Conservation (phyloP, 1,140 invertebrate genomes). For the Pseudomyrmex sp. region DNA sequence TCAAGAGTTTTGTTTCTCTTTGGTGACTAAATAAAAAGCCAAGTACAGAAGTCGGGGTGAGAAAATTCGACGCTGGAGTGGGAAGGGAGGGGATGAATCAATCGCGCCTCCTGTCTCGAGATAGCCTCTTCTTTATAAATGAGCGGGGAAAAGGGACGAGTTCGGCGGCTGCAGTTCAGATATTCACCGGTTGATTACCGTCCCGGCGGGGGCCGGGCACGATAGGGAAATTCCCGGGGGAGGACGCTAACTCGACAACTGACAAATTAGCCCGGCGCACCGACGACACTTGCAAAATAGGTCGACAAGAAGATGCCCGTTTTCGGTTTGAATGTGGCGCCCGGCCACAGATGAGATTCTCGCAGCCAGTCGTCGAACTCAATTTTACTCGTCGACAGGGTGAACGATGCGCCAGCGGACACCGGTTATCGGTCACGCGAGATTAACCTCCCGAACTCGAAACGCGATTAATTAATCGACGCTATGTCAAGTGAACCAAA, state of each 20-base stretch:
- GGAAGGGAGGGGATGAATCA: conserved; percentile 72
- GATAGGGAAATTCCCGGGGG: conserved; percentile 79
- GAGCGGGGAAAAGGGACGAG: conserved; percentile 75
- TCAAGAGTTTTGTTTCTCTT: background rate
- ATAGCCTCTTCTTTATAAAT: conserved; percentile 84
- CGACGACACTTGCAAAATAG: conserved; percentile 86
- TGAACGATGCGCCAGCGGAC: conserved; percentile 46
- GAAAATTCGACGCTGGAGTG: background rate
- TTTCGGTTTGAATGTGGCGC: conserved; percentile 79
- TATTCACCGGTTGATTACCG: conserved; percentile 86
- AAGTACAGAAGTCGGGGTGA: background rate
- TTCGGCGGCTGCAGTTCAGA: conserved; percentile 81
- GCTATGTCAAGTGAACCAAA: too few relatives aligned
- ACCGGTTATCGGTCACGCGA: conserved; percentile 44
- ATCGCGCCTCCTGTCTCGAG: conserved; percentile 77
- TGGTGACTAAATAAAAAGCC: conserved; percentile 42
- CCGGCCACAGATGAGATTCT: conserved; percentile 60
- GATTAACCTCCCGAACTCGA: conserved; percentile 30
- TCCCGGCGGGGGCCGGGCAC: conserved; percentile 72
- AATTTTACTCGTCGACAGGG: conserved; percentile 57
- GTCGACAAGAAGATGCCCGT: conserved; percentile 81
- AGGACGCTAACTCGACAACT: conserved; percentile 86
- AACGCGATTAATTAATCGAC: conserved; percentile 27
- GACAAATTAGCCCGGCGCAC: conserved; percentile 85
- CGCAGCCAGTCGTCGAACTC: conserved; percentile 33